phyloP scores from a whole-genome alignment of 2,888 invertebrate genomes.

The Heliconius ismenius region DNA sequence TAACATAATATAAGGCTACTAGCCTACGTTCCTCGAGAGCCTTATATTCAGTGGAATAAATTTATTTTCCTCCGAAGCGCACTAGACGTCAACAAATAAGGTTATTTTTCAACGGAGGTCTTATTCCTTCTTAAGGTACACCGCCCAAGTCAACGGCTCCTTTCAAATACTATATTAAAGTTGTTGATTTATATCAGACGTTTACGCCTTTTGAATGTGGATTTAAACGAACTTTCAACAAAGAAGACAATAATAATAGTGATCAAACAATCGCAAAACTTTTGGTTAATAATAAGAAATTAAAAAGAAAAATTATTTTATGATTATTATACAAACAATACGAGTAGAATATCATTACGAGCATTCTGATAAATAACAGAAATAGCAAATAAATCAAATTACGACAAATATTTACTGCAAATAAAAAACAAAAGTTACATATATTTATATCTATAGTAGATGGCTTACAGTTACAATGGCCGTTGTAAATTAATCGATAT shows the following conservation, averaged over 20 bases:
- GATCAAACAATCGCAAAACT: not conserved
- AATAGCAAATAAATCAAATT: no score
- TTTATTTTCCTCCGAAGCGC: slow-evolving; percentile 75
- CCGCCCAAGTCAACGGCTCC: slow-evolving; percentile 48
- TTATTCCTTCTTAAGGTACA: slow-evolving; percentile 62
- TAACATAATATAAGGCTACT: slow-evolving; percentile 30
- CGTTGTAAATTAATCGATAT: no score
- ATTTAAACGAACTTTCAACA: not conserved
- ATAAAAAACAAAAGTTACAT: no score
- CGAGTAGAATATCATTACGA: no score
- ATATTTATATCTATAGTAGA: no score
- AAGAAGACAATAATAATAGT: slow-evolving; percentile 3
- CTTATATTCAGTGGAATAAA: slow-evolving; percentile 69
- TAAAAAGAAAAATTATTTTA: not conserved
- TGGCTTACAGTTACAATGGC: no score
- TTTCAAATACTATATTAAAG: slow-evolving; percentile 44
- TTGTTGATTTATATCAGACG: slow-evolving; percentile 36
- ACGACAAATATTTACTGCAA: no score
- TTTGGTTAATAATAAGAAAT: not conserved
- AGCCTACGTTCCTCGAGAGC: slow-evolving; percentile 58
- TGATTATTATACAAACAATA: not conserved
- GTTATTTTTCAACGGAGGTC: slow-evolving; percentile 74
- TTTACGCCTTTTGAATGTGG: not conserved
- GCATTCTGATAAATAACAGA: no score
- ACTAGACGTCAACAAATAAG: slow-evolving; percentile 79